Conservation (phyloP, 2,888 invertebrate genomes). For the Lobophora halterata region DNA sequence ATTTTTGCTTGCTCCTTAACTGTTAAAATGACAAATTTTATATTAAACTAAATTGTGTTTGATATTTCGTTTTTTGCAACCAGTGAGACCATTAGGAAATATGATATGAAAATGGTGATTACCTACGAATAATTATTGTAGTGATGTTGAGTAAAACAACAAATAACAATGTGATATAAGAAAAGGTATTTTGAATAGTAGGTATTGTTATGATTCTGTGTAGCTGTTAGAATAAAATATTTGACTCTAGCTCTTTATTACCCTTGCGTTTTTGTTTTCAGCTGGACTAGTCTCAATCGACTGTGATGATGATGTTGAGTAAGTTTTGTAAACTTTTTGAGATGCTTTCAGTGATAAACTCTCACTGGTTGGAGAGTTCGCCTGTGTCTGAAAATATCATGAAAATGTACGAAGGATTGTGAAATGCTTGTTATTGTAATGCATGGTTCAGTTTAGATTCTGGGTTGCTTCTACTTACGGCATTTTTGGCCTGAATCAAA, state of each 20-base stretch:
- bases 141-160: too few species aligned
- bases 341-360: constrained; percentile 77
- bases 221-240: too few species aligned
- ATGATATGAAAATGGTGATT: too few species aligned
- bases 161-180: too few species aligned
- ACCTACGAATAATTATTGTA: too few species aligned
- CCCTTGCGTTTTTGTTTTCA: constrained; percentile 67
- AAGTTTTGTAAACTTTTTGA: constrained; percentile 71
- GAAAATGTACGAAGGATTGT: constrained; percentile 16
- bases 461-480: constrained; percentile 50
- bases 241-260: constrained; percentile 41
- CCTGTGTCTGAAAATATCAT: constrained; percentile 68
- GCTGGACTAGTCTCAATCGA: constrained; percentile 58
- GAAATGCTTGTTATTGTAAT: background rate
- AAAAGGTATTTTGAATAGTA: too few species aligned
- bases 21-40: constrained; percentile 40
- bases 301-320: constrained; percentile 59
- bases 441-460: background rate
- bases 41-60: too few species aligned
- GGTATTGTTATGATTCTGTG: too few species aligned
- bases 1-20: constrained; percentile 54
- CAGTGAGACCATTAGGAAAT: too few species aligned
- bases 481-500: constrained; percentile 82
- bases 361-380: constrained; percentile 68
- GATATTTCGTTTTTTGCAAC: too few species aligned